Evolutionary conservation across 2,888 invertebrate genomes (phyloP).

Genomic region (Cephonodes hylas): DNA sequence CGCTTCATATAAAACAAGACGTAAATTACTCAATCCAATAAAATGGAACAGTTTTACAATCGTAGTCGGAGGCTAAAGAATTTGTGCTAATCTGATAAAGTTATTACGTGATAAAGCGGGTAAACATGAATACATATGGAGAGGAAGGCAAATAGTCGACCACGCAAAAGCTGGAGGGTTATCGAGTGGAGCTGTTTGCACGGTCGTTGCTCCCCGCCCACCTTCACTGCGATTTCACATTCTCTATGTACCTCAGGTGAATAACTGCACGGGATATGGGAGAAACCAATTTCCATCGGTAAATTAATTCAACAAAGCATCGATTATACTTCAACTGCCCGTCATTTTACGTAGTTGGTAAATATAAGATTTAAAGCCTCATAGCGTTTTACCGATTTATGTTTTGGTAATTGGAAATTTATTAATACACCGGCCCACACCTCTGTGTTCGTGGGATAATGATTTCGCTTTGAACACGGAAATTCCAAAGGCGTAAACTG

Average conservation of each 20-base stretch:
- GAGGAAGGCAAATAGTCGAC: conserved; percentile 55
- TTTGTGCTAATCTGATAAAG: conserved; percentile 10
- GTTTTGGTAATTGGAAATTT: too few relatives aligned
- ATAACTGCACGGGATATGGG: background rate
- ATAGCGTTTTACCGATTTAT: too few relatives aligned
- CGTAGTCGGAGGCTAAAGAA: background rate
- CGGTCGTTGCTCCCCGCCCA: conserved; percentile 26
- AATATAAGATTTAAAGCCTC: too few relatives aligned
- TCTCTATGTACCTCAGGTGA: background rate
- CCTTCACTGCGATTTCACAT: conserved; percentile 24
- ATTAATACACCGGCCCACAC: too few relatives aligned
- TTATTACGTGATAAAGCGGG: conserved; percentile 25
- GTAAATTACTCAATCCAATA: background rate
- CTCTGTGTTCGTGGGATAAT: too few relatives aligned
- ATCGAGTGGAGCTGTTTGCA: conserved; percentile 44
- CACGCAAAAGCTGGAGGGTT: conserved; percentile 45
- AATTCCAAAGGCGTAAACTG: conserved; percentile 18
- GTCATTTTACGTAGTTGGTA: too few relatives aligned
- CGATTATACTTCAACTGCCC: too few relatives aligned
- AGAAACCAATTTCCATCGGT: background rate
- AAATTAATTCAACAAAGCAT: background rate
- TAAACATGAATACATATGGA: conserved; percentile 43
- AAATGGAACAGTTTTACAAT: background rate
- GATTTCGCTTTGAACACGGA: background rate
- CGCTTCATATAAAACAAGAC: background rate